phyloP scores from a whole-genome alignment of 2,113 vertebrate species.

The Callorhinus ursinus region DNA sequence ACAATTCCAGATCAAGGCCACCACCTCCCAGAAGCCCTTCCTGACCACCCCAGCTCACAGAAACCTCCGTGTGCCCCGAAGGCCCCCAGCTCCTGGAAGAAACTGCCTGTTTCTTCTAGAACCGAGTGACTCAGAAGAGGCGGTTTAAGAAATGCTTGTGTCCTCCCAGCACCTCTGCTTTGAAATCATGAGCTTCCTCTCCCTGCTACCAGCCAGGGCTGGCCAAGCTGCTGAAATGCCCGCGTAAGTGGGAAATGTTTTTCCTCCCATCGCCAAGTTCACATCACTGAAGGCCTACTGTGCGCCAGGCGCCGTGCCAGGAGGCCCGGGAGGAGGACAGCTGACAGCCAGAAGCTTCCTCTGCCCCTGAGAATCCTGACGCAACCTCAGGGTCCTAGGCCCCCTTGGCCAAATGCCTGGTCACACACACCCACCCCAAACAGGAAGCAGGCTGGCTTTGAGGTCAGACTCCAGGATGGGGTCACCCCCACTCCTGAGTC shows the following conservation, averaged over 20 bases:
- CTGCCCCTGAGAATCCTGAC: not conserved
- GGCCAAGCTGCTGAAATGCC: not conserved
- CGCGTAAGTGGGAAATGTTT: not conserved
- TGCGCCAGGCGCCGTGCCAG: not conserved
- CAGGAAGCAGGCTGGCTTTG: not conserved
- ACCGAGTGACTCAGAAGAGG: rapidly evolving
- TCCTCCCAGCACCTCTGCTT: not conserved
- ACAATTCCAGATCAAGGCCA: not conserved
- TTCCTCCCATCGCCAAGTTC: not conserved
- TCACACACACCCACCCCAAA: not conserved
- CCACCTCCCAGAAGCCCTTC: not conserved
- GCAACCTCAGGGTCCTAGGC: not conserved
- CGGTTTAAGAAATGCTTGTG: not conserved
- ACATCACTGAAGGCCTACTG: not conserved
- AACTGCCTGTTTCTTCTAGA: not conserved
- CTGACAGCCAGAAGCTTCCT: not conserved
- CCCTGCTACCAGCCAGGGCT: too few species aligned
- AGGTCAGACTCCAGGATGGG: not conserved
- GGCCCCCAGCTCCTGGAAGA: not conserved
- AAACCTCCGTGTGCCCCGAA: not conserved
- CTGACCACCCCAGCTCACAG: not conserved
- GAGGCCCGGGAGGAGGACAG: not conserved
- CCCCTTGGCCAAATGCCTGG: not conserved
- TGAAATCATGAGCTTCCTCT: not conserved
- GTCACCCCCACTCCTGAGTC: not conserved